Evolutionary conservation across 2,113 vertebrate species (phyloP), one percentile per base, ranked within the genome.

Genomic region (Riparia riparia): DNA sequence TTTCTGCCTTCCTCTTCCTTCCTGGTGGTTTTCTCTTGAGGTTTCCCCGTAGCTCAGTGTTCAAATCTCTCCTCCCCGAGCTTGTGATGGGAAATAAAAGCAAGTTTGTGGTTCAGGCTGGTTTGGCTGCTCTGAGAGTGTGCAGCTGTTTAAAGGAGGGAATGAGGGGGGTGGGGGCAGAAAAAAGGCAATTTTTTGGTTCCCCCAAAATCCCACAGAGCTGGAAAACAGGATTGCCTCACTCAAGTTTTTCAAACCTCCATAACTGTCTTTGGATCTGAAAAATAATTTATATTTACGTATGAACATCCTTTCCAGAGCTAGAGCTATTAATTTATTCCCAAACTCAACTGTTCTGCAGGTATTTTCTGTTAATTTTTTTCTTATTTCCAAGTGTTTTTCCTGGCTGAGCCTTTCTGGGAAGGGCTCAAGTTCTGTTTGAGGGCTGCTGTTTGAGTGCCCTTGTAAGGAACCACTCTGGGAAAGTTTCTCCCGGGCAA

Each of bases 111-210:
- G 19, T 14, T 61, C 24, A 12, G 14, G 29, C 4, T 69, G 66
- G 44, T 49, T 51, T 37, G 61, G 51, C 31, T 70, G 29, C 70
- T 45, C 2, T 6, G 2, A 1, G 5, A 4, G 22, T 10, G 4
- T 66, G 32, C 32, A 20, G 1, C 3, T 14, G 8, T 25, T 85
- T 53, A 53, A 65, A 70, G 45, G 17, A 60, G 7, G 20, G 2
- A 12, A 44, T 53, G 4, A 14, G 2, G 3, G 11, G 1, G 0
- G 37, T 37, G 37, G 6, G 11, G 34, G 15, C 4, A 2, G 7
- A 9, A 41, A 14, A 37, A 60, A n/a, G 6, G 12, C 9, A 61
- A 18, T 8, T 56, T 6, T 8, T 24, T 28, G 14, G 2, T 44
- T 5, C 12, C 12, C 17, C 22, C 57, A 21, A 73, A 45, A 73